phyloP scores from a whole-genome alignment of 2,797 vertebrate species.

The Mus caroli region DNA sequence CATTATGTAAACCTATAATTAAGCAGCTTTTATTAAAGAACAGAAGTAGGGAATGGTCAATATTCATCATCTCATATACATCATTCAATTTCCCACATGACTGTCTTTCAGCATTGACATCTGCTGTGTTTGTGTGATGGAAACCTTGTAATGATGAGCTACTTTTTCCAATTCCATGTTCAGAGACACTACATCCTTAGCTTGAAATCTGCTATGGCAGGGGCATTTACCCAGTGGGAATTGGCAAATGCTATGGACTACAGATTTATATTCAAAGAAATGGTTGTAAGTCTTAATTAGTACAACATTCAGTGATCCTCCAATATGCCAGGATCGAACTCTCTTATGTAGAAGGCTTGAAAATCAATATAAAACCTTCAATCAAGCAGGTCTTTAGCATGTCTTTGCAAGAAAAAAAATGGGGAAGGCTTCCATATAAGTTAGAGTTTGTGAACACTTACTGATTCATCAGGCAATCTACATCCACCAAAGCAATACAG shows the following conservation, averaged over 20 bases:
- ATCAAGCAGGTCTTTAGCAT: not conserved
- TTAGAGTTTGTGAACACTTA: constrained; percentile 11
- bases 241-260: constrained; percentile 38
- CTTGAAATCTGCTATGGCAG: not conserved
- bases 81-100: not conserved
- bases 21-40: constrained; percentile 4
- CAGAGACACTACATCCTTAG: not conserved
- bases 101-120: constrained; percentile 1
- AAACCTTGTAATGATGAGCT: not conserved
- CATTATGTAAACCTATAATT: constrained; percentile 36
- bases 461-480: not conserved
- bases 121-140: not conserved
- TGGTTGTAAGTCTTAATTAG: not conserved
- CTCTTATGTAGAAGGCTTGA: constrained; percentile 19
- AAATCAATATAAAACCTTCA: constrained; percentile 26
- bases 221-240: constrained; percentile 24
- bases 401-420: constrained; percentile 35
- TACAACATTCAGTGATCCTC: not conserved
- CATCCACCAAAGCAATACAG: not conserved
- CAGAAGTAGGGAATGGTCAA: not conserved
- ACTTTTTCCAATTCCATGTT: constrained; percentile 5
- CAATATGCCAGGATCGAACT: not conserved
- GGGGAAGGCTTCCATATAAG: not conserved
- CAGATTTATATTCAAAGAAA: not conserved
- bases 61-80: constrained; percentile 9